phyloP scores from a whole-genome alignment of 2,888 invertebrate genomes.

The Koerneria pararmatus region DNA sequence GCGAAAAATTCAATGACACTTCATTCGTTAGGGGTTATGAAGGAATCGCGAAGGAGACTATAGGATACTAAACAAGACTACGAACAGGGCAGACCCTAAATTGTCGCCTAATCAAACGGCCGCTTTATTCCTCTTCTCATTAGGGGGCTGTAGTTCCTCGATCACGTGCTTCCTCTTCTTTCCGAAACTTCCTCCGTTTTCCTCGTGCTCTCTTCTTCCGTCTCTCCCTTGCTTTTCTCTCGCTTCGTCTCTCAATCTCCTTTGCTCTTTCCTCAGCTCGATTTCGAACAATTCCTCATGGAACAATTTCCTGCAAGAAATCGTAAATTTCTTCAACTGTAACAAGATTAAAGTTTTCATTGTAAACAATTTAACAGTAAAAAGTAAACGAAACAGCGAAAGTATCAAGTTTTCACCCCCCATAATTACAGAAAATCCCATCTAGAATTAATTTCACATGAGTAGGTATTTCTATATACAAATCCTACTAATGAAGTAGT shows the following conservation, averaged over 20 bases:
- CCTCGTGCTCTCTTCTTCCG: not conserved
- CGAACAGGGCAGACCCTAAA: not conserved
- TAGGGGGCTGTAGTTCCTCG: not conserved
- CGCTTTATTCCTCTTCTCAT: conserved; percentile 1
- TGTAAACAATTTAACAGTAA: too few species aligned
- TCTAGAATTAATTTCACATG: too few species aligned
- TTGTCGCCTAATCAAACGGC: not conserved
- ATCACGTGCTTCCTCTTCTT: not conserved
- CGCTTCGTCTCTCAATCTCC: conserved; percentile 23
- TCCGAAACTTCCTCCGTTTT: conserved; percentile 2
- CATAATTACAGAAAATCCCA: too few species aligned
- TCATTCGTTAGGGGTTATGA: too few species aligned
- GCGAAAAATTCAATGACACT: too few species aligned
- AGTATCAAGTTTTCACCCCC: too few species aligned
- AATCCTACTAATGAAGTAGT: too few species aligned
- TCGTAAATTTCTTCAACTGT: not conserved
- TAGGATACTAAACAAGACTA: too few species aligned
- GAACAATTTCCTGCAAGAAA: conserved; percentile 38
- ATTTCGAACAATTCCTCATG: conserved; percentile 49
- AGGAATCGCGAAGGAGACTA: too few species aligned
- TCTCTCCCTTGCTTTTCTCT: conserved; percentile 4
- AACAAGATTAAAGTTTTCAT: too few species aligned
- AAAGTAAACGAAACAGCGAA: too few species aligned
- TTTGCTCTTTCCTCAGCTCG: conserved; percentile 38
- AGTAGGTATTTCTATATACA: too few species aligned